Conservation (phyloP, 2,797 vertebrate species). For the Malurus leucopterus region DNA sequence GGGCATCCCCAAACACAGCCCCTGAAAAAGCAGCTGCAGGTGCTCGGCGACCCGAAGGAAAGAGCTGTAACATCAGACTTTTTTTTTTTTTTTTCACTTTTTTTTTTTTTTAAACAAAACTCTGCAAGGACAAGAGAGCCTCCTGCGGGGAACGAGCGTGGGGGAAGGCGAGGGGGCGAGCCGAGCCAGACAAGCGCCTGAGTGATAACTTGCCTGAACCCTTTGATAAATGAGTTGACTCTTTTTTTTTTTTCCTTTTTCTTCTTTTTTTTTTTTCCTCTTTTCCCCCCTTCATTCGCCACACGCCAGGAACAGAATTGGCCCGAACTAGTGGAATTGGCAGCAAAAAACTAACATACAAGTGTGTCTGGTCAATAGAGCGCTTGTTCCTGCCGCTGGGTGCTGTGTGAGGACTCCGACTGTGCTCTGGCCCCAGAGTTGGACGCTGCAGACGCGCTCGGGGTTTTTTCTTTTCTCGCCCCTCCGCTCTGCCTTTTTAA, state of each 20-base stretch:
- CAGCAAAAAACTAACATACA: constrained; percentile 60
- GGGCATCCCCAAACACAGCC: not conserved
- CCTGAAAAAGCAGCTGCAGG: constrained; percentile 36
- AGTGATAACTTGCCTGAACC: constrained; percentile 63
- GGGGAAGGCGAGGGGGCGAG: constrained; percentile 23
- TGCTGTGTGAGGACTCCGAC: constrained; percentile 85
- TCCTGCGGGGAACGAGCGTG: constrained; percentile 22
- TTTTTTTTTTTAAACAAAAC: not conserved
- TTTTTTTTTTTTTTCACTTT: not conserved
- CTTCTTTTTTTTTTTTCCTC: not conserved
- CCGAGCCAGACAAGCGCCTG: constrained; percentile 38
- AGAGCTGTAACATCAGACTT: not conserved
- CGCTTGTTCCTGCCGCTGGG: constrained; percentile 75
- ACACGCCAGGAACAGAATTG: constrained; percentile 48
- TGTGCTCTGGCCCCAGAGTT: not conserved
- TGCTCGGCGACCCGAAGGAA: constrained; percentile 1
- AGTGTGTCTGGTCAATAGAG: constrained; percentile 66
- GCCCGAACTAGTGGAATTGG: constrained; percentile 27
- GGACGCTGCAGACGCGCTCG: not conserved
- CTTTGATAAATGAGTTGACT: constrained; percentile 62
- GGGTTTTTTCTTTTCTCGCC: not conserved
- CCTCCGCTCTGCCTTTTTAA: not conserved
- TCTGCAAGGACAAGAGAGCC: constrained; percentile 31
- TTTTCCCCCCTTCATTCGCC: not conserved
- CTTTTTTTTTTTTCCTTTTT: not conserved